phyloP scores from a whole-genome alignment of 1,140 invertebrate genomes.

The Achroia grisella region DNA sequence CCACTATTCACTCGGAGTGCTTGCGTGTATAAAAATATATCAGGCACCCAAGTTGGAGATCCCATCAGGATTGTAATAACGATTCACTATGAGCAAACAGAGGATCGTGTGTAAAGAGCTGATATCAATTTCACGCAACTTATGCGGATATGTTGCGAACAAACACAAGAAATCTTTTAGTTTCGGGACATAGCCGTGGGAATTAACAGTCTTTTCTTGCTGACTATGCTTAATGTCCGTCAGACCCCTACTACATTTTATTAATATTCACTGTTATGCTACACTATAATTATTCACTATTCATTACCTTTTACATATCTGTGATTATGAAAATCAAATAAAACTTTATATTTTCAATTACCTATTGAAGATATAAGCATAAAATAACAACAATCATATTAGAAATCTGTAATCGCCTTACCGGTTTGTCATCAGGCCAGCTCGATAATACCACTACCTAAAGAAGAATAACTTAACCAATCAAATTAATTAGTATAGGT shows the following conservation, averaged over 20 bases:
- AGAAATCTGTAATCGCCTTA: no score
- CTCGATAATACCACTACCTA: no score
- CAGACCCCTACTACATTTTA: background rate
- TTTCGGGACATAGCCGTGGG: background rate
- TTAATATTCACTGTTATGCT: no score
- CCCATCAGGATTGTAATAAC: slow-evolving; percentile 28
- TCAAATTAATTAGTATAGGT: no score
- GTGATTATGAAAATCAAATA: background rate
- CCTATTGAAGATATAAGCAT: background rate
- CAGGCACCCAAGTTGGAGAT: slow-evolving; percentile 8
- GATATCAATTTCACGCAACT: slow-evolving; percentile 64
- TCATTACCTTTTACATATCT: background rate
- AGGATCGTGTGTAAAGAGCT: slow-evolving; percentile 28
- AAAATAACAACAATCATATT: background rate
- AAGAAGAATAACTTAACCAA: no score
- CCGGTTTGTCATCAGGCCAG: no score
- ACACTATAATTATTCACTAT: background rate
- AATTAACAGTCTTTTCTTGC: background rate
- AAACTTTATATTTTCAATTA: background rate
- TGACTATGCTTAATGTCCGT: background rate
- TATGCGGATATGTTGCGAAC: slow-evolving; percentile 33
- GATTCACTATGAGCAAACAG: slow-evolving; percentile 41
- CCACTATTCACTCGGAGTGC: background rate
- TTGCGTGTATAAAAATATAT: slow-evolving; percentile 10
- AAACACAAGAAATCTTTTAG: slow-evolving; percentile 9